Percentiles rank a stretch among this genome's conserved stretches.
These are phyloP conservation scores for Carcinoscorpius rotundicauda DNA, from an alignment of 1,140 invertebrate species.

Conservation along the genomic window DNA sequence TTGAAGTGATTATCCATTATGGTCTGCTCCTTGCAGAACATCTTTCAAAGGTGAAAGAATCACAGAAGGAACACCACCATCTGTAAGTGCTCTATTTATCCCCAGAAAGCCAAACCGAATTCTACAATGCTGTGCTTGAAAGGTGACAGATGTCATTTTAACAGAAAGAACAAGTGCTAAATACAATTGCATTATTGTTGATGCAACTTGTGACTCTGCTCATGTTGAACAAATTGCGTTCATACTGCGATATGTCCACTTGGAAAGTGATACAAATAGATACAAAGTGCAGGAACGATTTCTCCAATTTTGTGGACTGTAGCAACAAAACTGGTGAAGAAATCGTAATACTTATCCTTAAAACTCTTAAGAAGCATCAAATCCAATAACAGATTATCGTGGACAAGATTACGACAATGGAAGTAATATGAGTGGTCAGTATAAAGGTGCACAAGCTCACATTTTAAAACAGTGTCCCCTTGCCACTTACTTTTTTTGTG, in stretches of 20 bases:
- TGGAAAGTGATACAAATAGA: neutral
- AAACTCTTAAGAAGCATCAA: neutral
- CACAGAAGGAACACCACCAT: neutral
- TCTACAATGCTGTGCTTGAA: neutral
- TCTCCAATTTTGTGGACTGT: neutral
- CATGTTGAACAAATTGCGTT: neutral
- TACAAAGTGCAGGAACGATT: neutral
- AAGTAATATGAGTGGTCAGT: constrained; percentile 28
- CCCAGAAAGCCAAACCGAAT: neutral
- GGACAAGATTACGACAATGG: constrained; percentile 32
- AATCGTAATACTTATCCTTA: neutral
- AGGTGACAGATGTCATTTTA: neutral
- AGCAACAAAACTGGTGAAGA: neutral
- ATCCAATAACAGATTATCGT: constrained; percentile 14
- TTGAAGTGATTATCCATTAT: neutral
- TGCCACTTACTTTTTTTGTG: constrained; percentile 27
- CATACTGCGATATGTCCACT: neutral
- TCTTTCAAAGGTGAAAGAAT: neutral
- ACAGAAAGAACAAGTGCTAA: neutral
- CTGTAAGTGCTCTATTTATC: neutral
- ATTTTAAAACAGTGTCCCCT: constrained; percentile 25
- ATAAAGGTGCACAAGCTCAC: constrained; percentile 29
- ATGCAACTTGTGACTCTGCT: neutral
- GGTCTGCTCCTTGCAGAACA: neutral
- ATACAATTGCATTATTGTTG: neutral